phyloP scores from a whole-genome alignment of 2,797 vertebrate species.

The Syngnathus acus region DNA sequence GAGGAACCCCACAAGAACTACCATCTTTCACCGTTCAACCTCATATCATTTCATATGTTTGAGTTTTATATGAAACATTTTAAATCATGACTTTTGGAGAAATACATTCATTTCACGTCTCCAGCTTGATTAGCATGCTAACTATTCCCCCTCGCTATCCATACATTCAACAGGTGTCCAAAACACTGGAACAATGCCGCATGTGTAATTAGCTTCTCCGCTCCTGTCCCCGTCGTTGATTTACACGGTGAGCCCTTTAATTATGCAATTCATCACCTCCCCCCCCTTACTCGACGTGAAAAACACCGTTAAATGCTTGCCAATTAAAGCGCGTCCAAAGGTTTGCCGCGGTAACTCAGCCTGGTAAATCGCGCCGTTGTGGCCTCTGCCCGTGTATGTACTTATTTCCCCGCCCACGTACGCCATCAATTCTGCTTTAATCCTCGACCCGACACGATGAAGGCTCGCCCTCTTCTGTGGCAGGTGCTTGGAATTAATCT shows the following conservation, averaged over 20 bases:
- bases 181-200: background rate
- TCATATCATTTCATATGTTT: too few species aligned
- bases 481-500: constrained; percentile 4
- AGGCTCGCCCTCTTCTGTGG: background rate
- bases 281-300: background rate
- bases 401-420: background rate
- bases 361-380: constrained; percentile 1
- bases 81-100: background rate
- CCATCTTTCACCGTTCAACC: too few species aligned
- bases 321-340: constrained; percentile 4
- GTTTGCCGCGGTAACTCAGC: background rate
- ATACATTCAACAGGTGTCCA: constrained; percentile 3
- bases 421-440: constrained; percentile 8
- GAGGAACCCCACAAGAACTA: too few species aligned
- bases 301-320: constrained; percentile 3
- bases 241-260: constrained; percentile 1
- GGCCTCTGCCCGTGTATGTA: background rate
- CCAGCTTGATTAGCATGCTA: background rate
- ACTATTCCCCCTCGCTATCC: background rate
- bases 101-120: background rate
- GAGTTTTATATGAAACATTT: background rate
- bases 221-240: background rate
- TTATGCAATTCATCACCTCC: background rate
- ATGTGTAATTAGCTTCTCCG: background rate
- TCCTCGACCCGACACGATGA: background rate